Conservation (phyloP, 2,888 invertebrate genomes). For the Arge pagana region DNA sequence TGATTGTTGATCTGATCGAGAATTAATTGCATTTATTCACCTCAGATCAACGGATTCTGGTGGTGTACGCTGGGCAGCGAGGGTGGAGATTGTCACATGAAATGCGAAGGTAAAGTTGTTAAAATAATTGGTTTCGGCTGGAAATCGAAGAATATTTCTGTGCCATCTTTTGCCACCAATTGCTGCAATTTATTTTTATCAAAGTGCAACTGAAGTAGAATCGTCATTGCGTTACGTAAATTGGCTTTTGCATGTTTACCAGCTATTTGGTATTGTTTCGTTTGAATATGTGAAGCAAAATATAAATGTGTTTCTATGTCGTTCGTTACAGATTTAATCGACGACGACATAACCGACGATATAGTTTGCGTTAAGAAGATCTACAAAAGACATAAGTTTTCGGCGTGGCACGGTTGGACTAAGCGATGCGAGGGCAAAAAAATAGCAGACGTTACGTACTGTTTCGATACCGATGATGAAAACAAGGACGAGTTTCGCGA, state of each 20-base stretch:
- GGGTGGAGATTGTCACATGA: conserved; percentile 10
- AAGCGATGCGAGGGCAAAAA: conserved; percentile 58
- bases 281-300: no score
- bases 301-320: no score
- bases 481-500: no score
- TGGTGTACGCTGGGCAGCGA: conserved; percentile 3
- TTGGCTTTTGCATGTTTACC: no score
- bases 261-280: no score
- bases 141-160: no score
- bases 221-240: no score
- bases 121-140: no score
- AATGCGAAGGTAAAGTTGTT: conserved; percentile 13
- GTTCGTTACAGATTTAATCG: conserved; percentile 55
- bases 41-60: conserved; percentile 1
- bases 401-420: conserved; percentile 61
- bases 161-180: no score
- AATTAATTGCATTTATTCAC: background rate
- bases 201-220: no score
- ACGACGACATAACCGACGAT: conserved; percentile 61
- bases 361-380: conserved; percentile 58
- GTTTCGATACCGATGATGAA: no score
- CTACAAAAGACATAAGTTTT: conserved; percentile 60
- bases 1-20: background rate
- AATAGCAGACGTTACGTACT: conserved; percentile 61
- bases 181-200: no score